Percentiles rank a stretch among this genome's conserved stretches.
Evolutionary conservation across 2,113 vertebrate genomes (phyloP).

Genomic region (Phylloscopus trochilus): DNA sequence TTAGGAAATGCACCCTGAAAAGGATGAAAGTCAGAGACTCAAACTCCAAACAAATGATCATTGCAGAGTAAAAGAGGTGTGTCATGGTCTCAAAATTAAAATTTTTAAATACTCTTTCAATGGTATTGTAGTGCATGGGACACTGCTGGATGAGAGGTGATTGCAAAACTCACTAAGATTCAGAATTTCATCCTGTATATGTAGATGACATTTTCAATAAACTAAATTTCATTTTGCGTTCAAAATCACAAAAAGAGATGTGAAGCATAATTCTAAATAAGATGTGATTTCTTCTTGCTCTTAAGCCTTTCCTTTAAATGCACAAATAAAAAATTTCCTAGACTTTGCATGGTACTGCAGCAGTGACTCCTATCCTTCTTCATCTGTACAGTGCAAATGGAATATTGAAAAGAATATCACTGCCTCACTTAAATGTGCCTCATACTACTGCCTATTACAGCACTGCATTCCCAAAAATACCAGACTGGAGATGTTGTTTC

Average conservation of each 20-base stretch:
- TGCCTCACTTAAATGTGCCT: background rate
- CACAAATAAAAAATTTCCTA: background rate
- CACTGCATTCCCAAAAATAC: background rate
- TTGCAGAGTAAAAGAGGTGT: background rate
- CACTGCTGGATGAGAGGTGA: background rate
- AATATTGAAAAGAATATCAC: background rate
- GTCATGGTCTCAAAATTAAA: background rate
- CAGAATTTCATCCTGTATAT: background rate
- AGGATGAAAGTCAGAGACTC: background rate
- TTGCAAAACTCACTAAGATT: background rate
- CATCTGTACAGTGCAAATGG: background rate
- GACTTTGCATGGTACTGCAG: background rate
- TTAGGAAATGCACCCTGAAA: background rate
- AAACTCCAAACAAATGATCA: background rate
- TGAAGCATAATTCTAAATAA: background rate
- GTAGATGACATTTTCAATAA: background rate
- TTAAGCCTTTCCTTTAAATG: background rate
- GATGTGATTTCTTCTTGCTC: background rate
- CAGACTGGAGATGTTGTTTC: background rate
- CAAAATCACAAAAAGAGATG: background rate
- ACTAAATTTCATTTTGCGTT: background rate
- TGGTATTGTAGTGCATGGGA: background rate
- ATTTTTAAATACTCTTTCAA: background rate
- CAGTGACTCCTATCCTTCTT: background rate
- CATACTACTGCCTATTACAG: background rate